These are phyloP conservation scores for Pristis pectinata DNA, from an alignment of 2,797 vertebrate genomes.

Conservation along the genomic window DNA sequence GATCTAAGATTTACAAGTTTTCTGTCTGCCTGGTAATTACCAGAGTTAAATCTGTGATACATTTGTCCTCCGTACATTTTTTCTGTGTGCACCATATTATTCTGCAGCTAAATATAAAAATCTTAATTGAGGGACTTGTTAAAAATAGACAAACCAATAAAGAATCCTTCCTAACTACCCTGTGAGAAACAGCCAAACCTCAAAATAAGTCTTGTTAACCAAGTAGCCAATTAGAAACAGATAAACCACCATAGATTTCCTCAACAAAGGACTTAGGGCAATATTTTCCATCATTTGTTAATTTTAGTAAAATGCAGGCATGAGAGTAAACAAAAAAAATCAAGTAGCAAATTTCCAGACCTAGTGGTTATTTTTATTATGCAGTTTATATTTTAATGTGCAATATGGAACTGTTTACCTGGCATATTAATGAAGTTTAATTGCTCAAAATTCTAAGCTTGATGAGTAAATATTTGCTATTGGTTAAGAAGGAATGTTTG, in stretches of 20 bases:
- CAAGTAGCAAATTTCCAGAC: neutral
- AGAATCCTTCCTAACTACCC: neutral
- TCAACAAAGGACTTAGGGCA: neutral
- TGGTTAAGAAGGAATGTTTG: neutral
- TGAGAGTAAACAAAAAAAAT: constrained; percentile 16
- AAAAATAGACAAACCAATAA: constrained; percentile 9
- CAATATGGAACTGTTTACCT: neutral
- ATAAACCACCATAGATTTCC: neutral
- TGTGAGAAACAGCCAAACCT: constrained; percentile 29
- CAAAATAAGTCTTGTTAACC: neutral
- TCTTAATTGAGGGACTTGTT: neutral
- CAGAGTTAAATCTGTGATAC: neutral
- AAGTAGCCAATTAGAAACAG: constrained; percentile 17
- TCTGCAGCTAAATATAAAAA: neutral
- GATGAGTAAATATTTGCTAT: neutral
- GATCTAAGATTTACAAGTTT: neutral
- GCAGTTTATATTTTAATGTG: neutral
- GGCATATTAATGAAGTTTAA: neutral
- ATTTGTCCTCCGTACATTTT: neutral
- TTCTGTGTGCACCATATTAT: neutral
- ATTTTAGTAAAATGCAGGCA: neutral
- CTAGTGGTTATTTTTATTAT: neutral
- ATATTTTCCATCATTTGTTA: neutral
- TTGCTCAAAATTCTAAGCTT: neutral
- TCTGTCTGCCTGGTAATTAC: neutral